Conservation (phyloP, 1,140 invertebrate genomes). For the Lepidostoma basale region DNA sequence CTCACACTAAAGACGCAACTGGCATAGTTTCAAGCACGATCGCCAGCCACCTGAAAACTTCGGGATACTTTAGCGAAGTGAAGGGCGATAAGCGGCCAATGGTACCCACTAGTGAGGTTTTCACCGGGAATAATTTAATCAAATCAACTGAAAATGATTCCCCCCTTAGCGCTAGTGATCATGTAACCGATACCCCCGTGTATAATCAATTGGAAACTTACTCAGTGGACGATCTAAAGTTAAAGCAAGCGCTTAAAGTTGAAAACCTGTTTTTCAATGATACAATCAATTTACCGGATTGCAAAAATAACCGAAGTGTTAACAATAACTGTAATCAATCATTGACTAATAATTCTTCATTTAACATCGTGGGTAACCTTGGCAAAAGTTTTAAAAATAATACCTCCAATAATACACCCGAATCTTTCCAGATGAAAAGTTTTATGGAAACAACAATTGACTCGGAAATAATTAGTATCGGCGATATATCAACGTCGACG, state of each 20-base stretch:
- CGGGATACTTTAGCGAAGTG: neutral
- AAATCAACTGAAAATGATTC: neutral
- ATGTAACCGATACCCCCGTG: neutral
- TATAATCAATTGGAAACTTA: neutral
- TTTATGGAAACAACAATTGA: too few relatives aligned
- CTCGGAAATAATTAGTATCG: too few relatives aligned
- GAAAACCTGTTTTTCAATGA: neutral
- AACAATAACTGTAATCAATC: too few relatives aligned
- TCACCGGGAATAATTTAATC: neutral
- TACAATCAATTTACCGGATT: neutral
- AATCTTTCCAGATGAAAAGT: too few relatives aligned
- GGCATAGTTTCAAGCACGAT: neutral
- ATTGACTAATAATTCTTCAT: too few relatives aligned
- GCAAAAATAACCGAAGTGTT: neutral
- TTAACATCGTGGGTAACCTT: too few relatives aligned
- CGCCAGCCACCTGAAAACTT: neutral
- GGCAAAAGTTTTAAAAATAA: too few relatives aligned
- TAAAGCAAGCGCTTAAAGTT: neutral
- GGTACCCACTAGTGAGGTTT: neutral
- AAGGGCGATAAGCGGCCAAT: neutral
- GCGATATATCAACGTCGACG: too few relatives aligned
- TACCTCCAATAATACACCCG: too few relatives aligned
- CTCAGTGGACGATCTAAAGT: neutral
- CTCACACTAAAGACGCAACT: neutral
- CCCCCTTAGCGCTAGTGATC: neutral